A percentile compares a stretch with the other conserved stretches of the same genome.
Conservation (phyloP, 2,797 vertebrate species). For the Hydrocynus forskahlii region DNA sequence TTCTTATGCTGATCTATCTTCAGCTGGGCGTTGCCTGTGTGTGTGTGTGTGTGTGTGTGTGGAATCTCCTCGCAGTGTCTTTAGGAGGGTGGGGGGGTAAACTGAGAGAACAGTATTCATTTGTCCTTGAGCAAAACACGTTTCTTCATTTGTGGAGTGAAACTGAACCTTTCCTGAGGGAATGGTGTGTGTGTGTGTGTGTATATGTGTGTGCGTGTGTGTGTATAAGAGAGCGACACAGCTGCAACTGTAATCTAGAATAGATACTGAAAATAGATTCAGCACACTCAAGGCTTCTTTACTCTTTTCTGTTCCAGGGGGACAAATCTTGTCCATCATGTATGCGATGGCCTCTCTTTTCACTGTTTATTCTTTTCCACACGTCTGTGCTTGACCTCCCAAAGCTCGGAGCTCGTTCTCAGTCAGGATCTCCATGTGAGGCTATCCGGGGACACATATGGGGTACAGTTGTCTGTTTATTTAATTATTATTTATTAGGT, state of each 20-base stretch:
- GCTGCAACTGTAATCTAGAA: not conserved
- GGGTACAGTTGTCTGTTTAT: too few species aligned
- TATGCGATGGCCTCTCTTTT: not conserved
- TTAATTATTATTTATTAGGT: too few species aligned
- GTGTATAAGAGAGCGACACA: too few species aligned
- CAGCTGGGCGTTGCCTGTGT: constrained; percentile 22
- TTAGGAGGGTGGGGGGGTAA: not conserved
- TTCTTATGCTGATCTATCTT: constrained; percentile 27
- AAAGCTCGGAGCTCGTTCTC: too few species aligned
- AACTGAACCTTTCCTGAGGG: not conserved
- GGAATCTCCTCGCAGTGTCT: constrained; percentile 5
- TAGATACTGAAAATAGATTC: not conserved
- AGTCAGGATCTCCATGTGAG: too few species aligned
- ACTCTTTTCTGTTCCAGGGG: not conserved
- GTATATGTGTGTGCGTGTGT: too few species aligned
- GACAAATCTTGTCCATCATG: not conserved
- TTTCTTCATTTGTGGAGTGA: not conserved
- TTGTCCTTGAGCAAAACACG: not conserved
- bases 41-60: not conserved
- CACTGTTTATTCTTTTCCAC: not conserved
- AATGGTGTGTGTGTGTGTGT: too few species aligned
- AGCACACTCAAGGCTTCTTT: not conserved
- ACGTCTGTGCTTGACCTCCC: too few species aligned
- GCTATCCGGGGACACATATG: too few species aligned
- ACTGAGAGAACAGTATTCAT: not conserved